Base-by-base conservation (phyloP, 2,797 vertebrate species). In the Typhlichthys subterraneus region DNA sequence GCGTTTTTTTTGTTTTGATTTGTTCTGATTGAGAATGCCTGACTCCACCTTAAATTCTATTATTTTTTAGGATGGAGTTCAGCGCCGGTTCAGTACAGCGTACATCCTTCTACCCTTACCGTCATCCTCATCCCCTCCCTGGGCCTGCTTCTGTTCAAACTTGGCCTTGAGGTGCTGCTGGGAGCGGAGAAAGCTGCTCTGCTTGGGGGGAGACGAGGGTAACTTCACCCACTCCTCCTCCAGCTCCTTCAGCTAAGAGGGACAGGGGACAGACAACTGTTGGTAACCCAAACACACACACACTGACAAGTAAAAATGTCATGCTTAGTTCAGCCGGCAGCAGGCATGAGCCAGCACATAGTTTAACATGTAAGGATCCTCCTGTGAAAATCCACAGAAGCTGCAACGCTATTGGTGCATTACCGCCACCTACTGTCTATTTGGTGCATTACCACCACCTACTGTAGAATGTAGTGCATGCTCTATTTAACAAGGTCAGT, bases 201-300 rank as follows among this genome's bases (percentile, higher is more conserved):
- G 98, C 74, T 94, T 98, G 49, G 98, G 94, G 70, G 91, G 89
- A 38, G 91, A 73, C 0, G 92, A 74, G 12, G 96, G 94, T 50
- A 99, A 77, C 91, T 97, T 99, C 54, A 94, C 92, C 97, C 97
- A 99, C 80, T 99, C 98, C 84, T 99, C 98, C 85, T 99, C 97
- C 63, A 99, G 81, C 59, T 99, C 97, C 88, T 99, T 99, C 59
- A 99, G 87, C 97, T 99, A 12, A 69, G 0, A 84, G 59, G 54
- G 64, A 45, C 23, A 61, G 2, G 70, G 31, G 73, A 67, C 57
- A 59, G 33, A 68, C 23, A n/a, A 46, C 10, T 0, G 5, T 31
- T 73, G 45, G n/a, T 50, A 29, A 53, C 51, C 4, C 19, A 53
- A 7, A 19, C 14, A 17, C 8, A 58, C 19, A 38, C 4, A 48